A percentile compares a stretch with the other conserved stretches of the same genome.
These are phyloP conservation scores for Malurus melanocephalus DNA, from an alignment of 2,113 vertebrate genomes.

Conservation along the genomic window DNA sequence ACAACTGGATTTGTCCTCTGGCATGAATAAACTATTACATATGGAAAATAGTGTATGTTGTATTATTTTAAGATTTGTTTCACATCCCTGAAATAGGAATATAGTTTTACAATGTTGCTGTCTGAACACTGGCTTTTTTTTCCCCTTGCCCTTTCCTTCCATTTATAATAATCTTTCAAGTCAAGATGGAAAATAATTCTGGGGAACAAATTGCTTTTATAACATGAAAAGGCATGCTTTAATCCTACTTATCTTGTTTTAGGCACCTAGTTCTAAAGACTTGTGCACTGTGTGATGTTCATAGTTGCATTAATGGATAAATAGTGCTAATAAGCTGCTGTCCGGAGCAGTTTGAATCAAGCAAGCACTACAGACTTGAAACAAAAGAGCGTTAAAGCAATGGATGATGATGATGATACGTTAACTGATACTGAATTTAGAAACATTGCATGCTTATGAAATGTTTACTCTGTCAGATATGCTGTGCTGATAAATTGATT, in stretches of 20 bases:
- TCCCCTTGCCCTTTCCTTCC: background rate
- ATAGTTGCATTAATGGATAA: background rate
- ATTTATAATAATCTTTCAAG: background rate
- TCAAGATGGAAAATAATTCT: background rate
- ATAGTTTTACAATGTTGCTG: background rate
- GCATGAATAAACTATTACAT: background rate
- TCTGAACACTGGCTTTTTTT: background rate
- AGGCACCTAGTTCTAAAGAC: background rate
- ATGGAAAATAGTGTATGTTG: background rate
- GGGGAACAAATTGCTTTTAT: background rate
- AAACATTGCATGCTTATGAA: background rate
- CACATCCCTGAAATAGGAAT: background rate
- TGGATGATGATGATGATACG: background rate
- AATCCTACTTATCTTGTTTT: background rate
- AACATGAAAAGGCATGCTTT: background rate
- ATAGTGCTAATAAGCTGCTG: background rate
- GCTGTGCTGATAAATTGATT: background rate
- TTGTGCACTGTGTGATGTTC: background rate
- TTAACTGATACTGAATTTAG: background rate
- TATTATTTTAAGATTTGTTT: conserved; percentile 11
- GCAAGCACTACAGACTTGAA: background rate
- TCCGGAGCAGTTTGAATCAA: background rate
- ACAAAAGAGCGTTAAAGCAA: background rate
- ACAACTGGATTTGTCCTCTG: background rate
- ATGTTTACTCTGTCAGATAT: background rate